Evolutionary conservation across 2,888 invertebrate genomes (phyloP).

Genomic region (Metalampra italica): DNA sequence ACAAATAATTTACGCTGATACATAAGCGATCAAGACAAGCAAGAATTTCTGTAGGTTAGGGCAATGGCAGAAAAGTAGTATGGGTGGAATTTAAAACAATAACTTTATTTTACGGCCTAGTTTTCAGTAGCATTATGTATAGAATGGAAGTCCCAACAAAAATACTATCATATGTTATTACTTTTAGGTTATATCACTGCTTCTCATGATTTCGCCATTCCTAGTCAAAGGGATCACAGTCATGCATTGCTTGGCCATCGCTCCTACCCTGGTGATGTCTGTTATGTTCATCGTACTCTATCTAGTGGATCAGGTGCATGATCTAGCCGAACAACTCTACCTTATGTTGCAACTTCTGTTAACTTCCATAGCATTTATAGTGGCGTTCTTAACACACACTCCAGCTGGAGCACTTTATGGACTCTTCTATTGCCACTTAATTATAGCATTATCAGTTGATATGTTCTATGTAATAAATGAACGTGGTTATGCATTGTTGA

Average conservation of each 20-base stretch:
- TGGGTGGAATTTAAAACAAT: no score
- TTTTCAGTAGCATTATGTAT: no score
- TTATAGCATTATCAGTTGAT: conserved; percentile 55
- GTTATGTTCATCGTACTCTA: conserved; percentile 62
- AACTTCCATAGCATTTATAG: conserved; percentile 34
- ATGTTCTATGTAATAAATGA: conserved; percentile 51
- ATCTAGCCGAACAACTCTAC: conserved; percentile 62
- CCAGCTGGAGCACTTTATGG: conserved; percentile 42
- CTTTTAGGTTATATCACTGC: conserved; percentile 69
- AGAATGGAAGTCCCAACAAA: background rate
- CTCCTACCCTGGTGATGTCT: conserved; percentile 60
- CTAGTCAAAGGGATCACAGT: conserved; percentile 40
- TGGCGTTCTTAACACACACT: conserved; percentile 23
- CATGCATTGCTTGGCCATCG: conserved; percentile 58
- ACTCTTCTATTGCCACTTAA: conserved; percentile 54
- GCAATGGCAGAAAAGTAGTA: no score
- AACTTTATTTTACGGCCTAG: no score
- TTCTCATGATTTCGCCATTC: conserved; percentile 65
- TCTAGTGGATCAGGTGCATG: conserved; percentile 68
- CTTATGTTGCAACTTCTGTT: conserved; percentile 42
- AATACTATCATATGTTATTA: conserved; percentile 33
- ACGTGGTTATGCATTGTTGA: conserved; percentile 40
- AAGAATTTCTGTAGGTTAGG: no score
- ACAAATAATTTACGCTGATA: no score
- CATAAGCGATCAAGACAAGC: no score